Base-by-base conservation (phyloP, 1,140 invertebrate genomes). In the Drosophila oshimai region DNA sequence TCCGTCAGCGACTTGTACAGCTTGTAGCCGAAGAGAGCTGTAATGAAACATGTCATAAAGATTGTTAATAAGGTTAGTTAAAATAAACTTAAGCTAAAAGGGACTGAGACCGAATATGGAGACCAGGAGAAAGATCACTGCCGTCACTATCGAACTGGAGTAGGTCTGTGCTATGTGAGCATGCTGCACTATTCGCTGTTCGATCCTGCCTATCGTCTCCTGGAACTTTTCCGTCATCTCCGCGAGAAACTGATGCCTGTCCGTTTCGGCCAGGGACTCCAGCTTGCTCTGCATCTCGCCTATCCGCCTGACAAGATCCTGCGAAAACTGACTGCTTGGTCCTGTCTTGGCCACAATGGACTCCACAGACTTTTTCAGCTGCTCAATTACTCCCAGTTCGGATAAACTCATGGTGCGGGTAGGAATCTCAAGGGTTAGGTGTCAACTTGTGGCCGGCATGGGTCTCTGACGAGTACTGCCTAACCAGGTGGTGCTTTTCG, bases 11-110 rank as follows among this genome's bases (percentile, higher is more conserved):
- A 96, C 89, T 94, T 94, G 91, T 96, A 95, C 29, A 97, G 91
- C 90, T 96, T 96, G 91, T 95, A 96, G 45, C 95, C 94, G 91
- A 97, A 96, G 90, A 96, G 96, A 69, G 94, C 96, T 97, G 93
- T n/a, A 94, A 94, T 61, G 45, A 20, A 4, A n/a, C 0, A n/a
- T n/a, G n/a, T n/a, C n/a, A n/a, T n/a, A n/a, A n/a, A 24, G 2
- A 6, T 7, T 5, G 10, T 83, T 76, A 76, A 17, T 47, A 17
- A 7, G 17, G 12, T 44, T 1, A 22, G 0, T 36, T 45, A 13
- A 6, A 39, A 15, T 13, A 15, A 2, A 2, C 1, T 2, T 3
- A 18, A 13, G 15, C 28, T 57, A 6, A 54, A 64, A 68, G 57
- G 29, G 13, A 24, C 36, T 60, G 54, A 71, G 68, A 90, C 89